Evolutionary conservation across 2,797 vertebrate genomes (phyloP), one percentile per base, ranked within the genome.

Genomic region (Phoxinus dragarum): DNA sequence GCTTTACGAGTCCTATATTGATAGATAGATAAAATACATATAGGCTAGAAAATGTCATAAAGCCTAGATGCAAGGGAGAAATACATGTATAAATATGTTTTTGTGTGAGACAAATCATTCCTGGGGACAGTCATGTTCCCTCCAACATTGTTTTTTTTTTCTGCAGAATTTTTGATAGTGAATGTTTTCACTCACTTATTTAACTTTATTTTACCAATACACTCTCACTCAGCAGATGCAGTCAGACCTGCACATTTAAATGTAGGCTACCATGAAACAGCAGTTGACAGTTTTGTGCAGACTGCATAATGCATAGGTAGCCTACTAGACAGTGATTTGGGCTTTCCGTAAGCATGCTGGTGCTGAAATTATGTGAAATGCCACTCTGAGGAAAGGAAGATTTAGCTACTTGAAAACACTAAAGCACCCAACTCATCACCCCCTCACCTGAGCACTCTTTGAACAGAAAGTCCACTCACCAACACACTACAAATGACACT

Each of bases 281-380:
- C 34, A 75, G 31, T 67, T 75, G 42, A 76, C 54, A 21, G 73
- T 49, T 76, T 68, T 88, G 68, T 85, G 54, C 47, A 40, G 83
- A 84, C 72, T 69, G 47, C 86, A 64, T 79, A 78, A 42, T 64
- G 56, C 38, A 79, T 44, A 31, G 14, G 14, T 49, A 27, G 27
- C 27, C 27, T 27, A 49, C 1, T 61, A 78, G 56, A 44, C 40
- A 44, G 49, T 71, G 49, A 59, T 80, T 72, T 88, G 61, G 0
- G 34, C 82, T 80, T 74, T 86, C 85, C 85, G 36, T 54, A 21
- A 6, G 56, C 40, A 36, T 61, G 44, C 23, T 59, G 52, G 82
- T 79, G 72, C 72, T 79, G 69, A 68, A 77, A 76, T 40, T n/a
- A 75, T n/a, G 5, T 66, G 31, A 67, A 83, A 67, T 75, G 23